Evolutionary conservation across 2,113 vertebrate species (phyloP).

Genomic region (Falcunculus frontatus): DNA sequence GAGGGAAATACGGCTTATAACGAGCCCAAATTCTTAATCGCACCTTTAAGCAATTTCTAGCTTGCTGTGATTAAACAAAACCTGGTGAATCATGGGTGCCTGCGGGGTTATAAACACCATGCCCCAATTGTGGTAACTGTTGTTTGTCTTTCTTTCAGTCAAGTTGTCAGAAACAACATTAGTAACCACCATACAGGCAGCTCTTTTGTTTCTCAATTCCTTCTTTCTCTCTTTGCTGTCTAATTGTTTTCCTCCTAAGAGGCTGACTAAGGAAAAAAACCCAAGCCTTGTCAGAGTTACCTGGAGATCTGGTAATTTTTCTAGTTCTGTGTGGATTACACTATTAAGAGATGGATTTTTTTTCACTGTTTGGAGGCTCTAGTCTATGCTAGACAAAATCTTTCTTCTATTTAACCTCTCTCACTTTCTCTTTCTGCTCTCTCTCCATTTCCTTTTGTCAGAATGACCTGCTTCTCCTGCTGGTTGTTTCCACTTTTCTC

Average conservation of each 20-base stretch:
- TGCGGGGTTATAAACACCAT: slow-evolving; percentile 53
- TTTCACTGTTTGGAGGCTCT: neutral
- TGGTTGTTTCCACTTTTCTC: slow-evolving; percentile 53
- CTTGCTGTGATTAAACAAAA: slow-evolving; percentile 33
- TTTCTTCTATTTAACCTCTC: neutral
- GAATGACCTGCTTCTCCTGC: slow-evolving; percentile 55
- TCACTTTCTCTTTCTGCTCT: slow-evolving; percentile 28
- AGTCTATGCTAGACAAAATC: neutral
- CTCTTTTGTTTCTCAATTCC: slow-evolving; percentile 49
- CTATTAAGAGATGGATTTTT: neutral
- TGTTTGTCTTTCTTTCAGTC: slow-evolving; percentile 45
- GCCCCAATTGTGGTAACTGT: slow-evolving; percentile 50
- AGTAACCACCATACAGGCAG: slow-evolving; percentile 15
- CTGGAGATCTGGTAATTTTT: neutral
- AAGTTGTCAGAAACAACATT: slow-evolving; percentile 53
- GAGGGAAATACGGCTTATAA: neutral
- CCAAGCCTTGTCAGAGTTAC: neutral
- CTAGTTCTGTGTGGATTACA: neutral
- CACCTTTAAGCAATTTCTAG: slow-evolving; percentile 48
- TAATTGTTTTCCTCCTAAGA: slow-evolving; percentile 32
- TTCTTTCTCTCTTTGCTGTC: slow-evolving; percentile 7
- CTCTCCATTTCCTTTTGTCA: slow-evolving; percentile 25
- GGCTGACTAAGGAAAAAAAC: neutral
- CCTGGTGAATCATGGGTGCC: slow-evolving; percentile 48
- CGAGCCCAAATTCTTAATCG: slow-evolving; percentile 28